These are phyloP conservation scores for Athetis lepigone DNA, from an alignment of 2,888 invertebrate genomes.

Conservation along the genomic window DNA sequence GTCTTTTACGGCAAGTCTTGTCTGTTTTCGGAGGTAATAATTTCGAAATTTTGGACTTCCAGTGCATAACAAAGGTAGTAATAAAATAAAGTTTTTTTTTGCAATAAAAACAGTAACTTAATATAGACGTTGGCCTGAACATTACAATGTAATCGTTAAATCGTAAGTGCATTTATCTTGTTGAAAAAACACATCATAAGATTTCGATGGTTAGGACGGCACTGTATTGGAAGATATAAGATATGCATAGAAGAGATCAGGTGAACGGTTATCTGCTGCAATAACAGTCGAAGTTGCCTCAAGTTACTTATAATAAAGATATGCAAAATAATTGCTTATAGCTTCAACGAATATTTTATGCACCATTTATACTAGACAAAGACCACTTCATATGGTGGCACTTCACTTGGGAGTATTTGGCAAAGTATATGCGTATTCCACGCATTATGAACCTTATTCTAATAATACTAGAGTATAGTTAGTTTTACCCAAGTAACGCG, in stretches of 20 bases:
- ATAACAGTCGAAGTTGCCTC: no score
- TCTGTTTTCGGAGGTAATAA: constrained; percentile 10
- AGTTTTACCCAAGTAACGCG: no score
- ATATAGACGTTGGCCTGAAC: constrained; percentile 55
- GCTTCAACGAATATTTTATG: no score
- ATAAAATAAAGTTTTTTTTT: constrained; percentile 32
- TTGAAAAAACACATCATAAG: constrained; percentile 49
- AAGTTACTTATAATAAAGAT: no score
- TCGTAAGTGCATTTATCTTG: constrained; percentile 53
- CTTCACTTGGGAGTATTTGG: no score
- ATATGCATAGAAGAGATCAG: neutral
- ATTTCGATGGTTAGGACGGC: constrained; percentile 1
- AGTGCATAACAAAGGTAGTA: constrained; percentile 34
- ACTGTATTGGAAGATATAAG: constrained; percentile 13
- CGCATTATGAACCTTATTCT: no score
- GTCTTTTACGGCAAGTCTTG: constrained; percentile 16
- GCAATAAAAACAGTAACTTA: constrained; percentile 44
- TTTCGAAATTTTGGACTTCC: constrained; percentile 30
- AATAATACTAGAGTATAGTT: no score
- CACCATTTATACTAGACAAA: no score
- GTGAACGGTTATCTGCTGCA: neutral
- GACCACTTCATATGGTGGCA: no score
- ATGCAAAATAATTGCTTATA: no score
- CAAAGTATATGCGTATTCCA: no score
- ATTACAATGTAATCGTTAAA: constrained; percentile 57